Evolutionary conservation across 1,140 invertebrate species (phyloP).

Genomic region (Scaptomyza graminum): DNA sequence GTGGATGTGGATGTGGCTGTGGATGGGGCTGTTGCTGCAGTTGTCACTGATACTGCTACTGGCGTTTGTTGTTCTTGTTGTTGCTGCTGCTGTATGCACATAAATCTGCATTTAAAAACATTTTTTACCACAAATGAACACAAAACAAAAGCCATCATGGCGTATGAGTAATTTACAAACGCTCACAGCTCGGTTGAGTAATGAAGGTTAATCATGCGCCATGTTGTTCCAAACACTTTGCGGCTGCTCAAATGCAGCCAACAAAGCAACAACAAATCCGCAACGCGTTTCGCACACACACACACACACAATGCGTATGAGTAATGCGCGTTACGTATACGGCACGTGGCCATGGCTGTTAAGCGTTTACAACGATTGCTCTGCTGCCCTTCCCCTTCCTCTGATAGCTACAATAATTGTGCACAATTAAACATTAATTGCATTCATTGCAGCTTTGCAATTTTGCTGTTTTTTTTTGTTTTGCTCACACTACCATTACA

Average conservation of each 20-base stretch:
- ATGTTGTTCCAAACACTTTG: conserved; percentile 46
- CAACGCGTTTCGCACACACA: conserved; percentile 8
- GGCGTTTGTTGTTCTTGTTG: background rate
- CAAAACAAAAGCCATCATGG: conserved; percentile 46
- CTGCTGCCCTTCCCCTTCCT: conserved; percentile 1
- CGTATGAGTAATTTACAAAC: conserved; percentile 68
- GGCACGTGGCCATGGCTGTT: conserved; percentile 61
- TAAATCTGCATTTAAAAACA: conserved; percentile 81
- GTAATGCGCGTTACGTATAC: conserved; percentile 73
- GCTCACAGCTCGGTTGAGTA: conserved; percentile 32
- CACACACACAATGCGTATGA: conserved; percentile 62
- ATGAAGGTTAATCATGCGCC: conserved; percentile 71
- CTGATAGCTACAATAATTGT: conserved; percentile 64
- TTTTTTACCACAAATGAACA: conserved; percentile 63
- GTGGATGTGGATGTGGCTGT: conserved; percentile 23
- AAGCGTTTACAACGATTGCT: conserved; percentile 20
- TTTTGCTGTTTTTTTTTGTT: no score
- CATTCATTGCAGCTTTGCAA: conserved; percentile 59
- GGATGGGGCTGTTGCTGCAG: conserved; percentile 17
- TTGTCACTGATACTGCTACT: conserved; percentile 50
- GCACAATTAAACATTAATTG: conserved; percentile 80
- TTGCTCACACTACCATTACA: conserved; percentile 34
- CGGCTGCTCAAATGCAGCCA: conserved; percentile 26
- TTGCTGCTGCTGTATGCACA: conserved; percentile 64
- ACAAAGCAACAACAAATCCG: conserved; percentile 13